These are phyloP conservation scores for Equus quagga DNA, from an alignment of 2,113 vertebrate species.

Conservation along the genomic window DNA sequence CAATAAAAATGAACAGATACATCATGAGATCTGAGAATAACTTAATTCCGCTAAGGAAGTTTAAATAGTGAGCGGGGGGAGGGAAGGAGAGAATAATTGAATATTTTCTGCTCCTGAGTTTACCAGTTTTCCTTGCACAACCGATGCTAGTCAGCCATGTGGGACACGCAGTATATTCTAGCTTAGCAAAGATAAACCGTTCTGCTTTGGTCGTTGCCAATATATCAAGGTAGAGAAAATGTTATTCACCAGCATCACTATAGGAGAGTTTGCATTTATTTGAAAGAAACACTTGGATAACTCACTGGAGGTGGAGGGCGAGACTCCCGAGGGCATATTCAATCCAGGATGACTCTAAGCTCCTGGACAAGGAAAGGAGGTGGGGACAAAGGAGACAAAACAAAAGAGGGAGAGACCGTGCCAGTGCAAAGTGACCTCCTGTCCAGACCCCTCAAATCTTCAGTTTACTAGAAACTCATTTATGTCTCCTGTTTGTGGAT, in stretches of 20 bases:
- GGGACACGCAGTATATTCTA: background rate
- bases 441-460: background rate
- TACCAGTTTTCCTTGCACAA: background rate
- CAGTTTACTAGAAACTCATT: background rate
- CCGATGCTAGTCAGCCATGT: background rate
- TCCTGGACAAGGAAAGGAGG: background rate
- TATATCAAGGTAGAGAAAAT: background rate
- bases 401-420: background rate
- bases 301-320: background rate
- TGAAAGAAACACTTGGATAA: background rate
- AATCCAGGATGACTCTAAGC: background rate
- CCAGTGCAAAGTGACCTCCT: background rate
- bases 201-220: background rate
- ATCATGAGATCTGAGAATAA: background rate
- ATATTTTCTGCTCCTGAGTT: background rate
- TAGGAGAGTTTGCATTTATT: background rate
- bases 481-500: background rate
- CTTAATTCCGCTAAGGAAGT: background rate
- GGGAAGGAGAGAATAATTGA: too few relatives aligned
- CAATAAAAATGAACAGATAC: background rate
- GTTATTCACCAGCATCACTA: background rate
- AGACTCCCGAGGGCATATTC: background rate
- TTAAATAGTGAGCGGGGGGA: background rate
- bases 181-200: background rate
- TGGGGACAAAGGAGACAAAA: background rate